Conservation (phyloP, 2,113 vertebrate genomes). For the Solea solea region DNA sequence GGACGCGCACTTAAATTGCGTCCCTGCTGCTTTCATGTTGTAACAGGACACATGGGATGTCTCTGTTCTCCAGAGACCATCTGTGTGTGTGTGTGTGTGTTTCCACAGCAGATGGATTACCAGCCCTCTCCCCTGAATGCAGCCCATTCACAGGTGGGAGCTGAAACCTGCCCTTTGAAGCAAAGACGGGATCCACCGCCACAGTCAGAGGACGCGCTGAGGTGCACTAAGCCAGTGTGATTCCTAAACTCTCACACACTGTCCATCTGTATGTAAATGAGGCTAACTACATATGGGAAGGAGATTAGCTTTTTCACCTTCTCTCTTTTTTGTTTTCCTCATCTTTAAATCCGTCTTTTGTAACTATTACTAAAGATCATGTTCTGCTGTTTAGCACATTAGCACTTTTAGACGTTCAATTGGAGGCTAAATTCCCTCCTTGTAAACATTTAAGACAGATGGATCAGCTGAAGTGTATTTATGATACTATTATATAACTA, state of each 20-base stretch:
- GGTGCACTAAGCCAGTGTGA: constrained; percentile 57
- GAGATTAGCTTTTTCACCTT: background rate
- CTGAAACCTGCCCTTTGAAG: constrained; percentile 68
- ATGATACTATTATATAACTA: no score
- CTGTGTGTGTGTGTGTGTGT: constrained; percentile 55
- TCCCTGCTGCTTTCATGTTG: constrained; percentile 76
- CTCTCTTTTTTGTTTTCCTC: background rate
- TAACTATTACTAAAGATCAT: background rate
- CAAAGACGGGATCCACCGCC: constrained; percentile 60
- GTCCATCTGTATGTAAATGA: constrained; percentile 79
- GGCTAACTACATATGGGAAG: background rate
- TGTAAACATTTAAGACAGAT: no score
- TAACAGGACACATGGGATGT: constrained; percentile 77
- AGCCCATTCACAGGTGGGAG: constrained; percentile 76
- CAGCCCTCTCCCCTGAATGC: constrained; percentile 65
- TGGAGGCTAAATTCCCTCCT: background rate
- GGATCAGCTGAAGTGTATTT: no score
- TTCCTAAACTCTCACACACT: constrained; percentile 63
- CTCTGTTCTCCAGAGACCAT: constrained; percentile 67
- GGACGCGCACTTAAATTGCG: constrained; percentile 36
- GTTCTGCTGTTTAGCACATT: background rate
- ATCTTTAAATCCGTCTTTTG: background rate
- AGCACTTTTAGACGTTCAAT: background rate
- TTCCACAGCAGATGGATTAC: constrained; percentile 65
- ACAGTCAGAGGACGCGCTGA: constrained; percentile 33